Evolutionary conservation across 1,140 invertebrate species (phyloP).

Genomic region (Diachasma alloeum): DNA sequence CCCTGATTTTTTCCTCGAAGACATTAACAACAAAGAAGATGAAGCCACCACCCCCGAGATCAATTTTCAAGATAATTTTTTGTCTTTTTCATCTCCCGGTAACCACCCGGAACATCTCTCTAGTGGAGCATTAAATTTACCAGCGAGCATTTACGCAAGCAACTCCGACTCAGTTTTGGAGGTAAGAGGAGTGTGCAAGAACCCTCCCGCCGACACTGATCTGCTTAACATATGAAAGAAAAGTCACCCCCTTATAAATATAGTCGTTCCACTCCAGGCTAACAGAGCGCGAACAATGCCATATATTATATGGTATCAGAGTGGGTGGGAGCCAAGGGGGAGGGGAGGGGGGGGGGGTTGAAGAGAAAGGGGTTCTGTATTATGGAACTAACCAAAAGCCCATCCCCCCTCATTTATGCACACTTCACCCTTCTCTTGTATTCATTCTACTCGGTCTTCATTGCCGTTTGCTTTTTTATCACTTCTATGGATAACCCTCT

Average conservation of each 20-base stretch:
- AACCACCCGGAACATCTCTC: slow-evolving; percentile 22
- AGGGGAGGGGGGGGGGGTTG: slow-evolving; percentile 43
- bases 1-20: too few species aligned
- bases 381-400: slow-evolving; percentile 36
- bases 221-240: slow-evolving; percentile 61
- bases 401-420: neutral
- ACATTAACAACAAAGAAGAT: neutral
- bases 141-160: slow-evolving; percentile 21
- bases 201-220: slow-evolving; percentile 47
- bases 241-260: slow-evolving; percentile 54
- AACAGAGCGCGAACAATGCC: slow-evolving; percentile 58
- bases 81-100: neutral
- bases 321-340: slow-evolving; percentile 35
- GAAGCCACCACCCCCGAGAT: neutral
- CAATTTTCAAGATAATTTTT: neutral
- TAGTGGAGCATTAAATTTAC: slow-evolving; percentile 27
- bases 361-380: slow-evolving; percentile 22
- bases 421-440: slow-evolving; percentile 13
- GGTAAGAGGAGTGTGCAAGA: neutral
- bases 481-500: slow-evolving; percentile 14
- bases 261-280: slow-evolving; percentile 53
- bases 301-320: slow-evolving; percentile 57
- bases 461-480: slow-evolving; percentile 20
- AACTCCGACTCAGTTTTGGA: neutral
- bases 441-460: slow-evolving; percentile 8